Base-by-base conservation (phyloP, 1,140 invertebrate genomes). In the Lineus longissimus region DNA sequence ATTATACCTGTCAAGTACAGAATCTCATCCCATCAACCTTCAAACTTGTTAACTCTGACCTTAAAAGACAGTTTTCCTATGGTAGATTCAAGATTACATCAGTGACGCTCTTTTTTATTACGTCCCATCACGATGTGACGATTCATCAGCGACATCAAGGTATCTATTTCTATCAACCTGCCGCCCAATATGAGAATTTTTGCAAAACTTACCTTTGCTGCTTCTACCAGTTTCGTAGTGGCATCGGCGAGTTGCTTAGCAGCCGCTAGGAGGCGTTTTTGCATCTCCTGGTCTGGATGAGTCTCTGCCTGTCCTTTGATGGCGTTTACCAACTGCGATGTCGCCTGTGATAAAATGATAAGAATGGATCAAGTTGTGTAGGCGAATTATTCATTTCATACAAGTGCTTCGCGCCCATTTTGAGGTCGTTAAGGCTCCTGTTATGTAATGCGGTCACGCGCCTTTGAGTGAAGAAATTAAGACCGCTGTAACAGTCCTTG, bases 141-240 rank as follows among this genome's bases (percentile, higher is more conserved):
- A n/a, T n/a, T n/a, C n/a, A n/a, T n/a, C n/a, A n/a, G n/a, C n/a
- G n/a, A n/a, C n/a, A n/a, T n/a, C n/a, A n/a, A n/a, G n/a, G n/a
- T n/a, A n/a, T n/a, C n/a, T n/a, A n/a, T n/a, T n/a, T n/a, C n/a
- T n/a, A n/a, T n/a, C n/a, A n/a, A n/a, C n/a, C n/a, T n/a, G n/a
- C n/a, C n/a, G 33, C 4, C 33, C 33, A 36, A 36, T 7, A 36
- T 61, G 17, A 25, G 19, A 51, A 51, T 51, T 7, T 23, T 4
- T 7, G 19, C 19, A 51, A 45, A 41, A 31, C 47, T 54, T 65
- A 82, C 82, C 65, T 97, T 88, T 0, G 97, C 96, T 1, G 96
- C 95, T 80, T 98, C 95, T 1, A 97, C 94, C 88, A 98, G 91
- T 66, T 90, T 87, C 0, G 94, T 91, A 0, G 97, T 99, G 7